phyloP scores from a whole-genome alignment of 2,113 vertebrate genomes.

The Oncorhynchus keta region DNA sequence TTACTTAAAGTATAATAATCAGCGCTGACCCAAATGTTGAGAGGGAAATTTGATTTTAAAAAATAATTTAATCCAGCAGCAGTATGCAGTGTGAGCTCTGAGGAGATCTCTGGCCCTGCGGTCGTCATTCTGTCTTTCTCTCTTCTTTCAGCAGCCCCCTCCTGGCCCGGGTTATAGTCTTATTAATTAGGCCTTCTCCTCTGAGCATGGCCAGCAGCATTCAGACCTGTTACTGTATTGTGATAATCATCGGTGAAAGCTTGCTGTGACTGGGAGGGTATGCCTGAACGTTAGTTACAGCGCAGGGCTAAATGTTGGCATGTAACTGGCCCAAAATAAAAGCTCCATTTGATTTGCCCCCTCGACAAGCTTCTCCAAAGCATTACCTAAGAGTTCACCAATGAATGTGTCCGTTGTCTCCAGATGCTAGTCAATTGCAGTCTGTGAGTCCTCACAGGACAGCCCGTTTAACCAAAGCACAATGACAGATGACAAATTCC shows the following conservation, averaged over 20 bases:
- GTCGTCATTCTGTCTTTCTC: not conserved
- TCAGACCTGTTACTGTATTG: conserved; percentile 11
- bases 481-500: conserved; percentile 16
- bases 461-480: conserved; percentile 36
- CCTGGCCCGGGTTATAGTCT: not conserved
- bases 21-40: not conserved
- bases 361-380: conserved; percentile 37
- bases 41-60: not conserved
- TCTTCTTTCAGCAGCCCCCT: not conserved
- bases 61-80: not conserved
- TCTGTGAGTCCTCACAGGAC: conserved; percentile 27
- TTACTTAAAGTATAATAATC: conserved; percentile 8
- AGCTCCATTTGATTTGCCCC: conserved; percentile 52
- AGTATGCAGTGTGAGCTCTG: not conserved
- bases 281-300: conserved; percentile 46
- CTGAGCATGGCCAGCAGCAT: conserved; percentile 5
- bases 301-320: conserved; percentile 40
- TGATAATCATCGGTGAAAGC: conserved; percentile 2
- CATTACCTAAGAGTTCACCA: conserved; percentile 36
- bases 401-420: conserved; percentile 57
- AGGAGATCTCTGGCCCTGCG: not conserved
- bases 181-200: conserved; percentile 19
- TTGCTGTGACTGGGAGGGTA: conserved; percentile 11
- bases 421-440: conserved; percentile 43
- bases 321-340: conserved; percentile 49